phyloP scores from a whole-genome alignment of 92 coral and sea anemone genomes.

The Siderastrea radians region DNA sequence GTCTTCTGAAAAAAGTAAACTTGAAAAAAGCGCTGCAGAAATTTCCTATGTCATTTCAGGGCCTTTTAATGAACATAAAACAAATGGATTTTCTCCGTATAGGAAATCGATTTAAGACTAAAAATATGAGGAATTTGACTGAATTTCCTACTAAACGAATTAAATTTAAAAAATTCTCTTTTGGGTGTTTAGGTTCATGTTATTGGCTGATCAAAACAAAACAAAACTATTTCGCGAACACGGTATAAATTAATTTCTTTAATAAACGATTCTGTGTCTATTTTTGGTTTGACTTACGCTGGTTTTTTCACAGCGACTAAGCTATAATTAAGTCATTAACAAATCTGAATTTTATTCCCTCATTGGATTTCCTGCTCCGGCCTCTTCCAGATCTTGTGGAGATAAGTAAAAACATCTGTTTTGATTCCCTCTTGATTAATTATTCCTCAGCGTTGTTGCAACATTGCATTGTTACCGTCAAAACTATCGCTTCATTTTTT shows the following conservation, averaged over 20 bases:
- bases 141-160: background rate
- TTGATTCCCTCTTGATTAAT: slow-evolving; percentile 11
- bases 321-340: slow-evolving; percentile 11
- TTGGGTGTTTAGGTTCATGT: too few relatives aligned
- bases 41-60: too few relatives aligned
- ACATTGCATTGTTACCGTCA: slow-evolving; percentile 11
- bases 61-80: too few relatives aligned
- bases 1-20: too few relatives aligned
- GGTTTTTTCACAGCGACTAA: slow-evolving; percentile 21
- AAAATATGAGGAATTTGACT: too few relatives aligned
- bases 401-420: slow-evolving; percentile 48
- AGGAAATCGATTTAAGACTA: too few relatives aligned
- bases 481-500: slow-evolving; percentile 21
- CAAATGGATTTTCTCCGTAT: too few relatives aligned
- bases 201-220: background rate
- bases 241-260: background rate
- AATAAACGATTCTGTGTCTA: background rate
- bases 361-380: slow-evolving; percentile 28
- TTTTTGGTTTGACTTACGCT: slow-evolving; percentile 3
- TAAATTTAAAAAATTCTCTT: background rate
- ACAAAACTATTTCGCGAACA: background rate
- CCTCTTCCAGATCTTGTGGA: slow-evolving; percentile 21
- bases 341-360: background rate
- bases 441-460: slow-evolving; percentile 19
- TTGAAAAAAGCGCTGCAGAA: too few relatives aligned